Conservation (phyloP, 2,797 vertebrate species). For the Pseudochirops cupreus region DNA sequence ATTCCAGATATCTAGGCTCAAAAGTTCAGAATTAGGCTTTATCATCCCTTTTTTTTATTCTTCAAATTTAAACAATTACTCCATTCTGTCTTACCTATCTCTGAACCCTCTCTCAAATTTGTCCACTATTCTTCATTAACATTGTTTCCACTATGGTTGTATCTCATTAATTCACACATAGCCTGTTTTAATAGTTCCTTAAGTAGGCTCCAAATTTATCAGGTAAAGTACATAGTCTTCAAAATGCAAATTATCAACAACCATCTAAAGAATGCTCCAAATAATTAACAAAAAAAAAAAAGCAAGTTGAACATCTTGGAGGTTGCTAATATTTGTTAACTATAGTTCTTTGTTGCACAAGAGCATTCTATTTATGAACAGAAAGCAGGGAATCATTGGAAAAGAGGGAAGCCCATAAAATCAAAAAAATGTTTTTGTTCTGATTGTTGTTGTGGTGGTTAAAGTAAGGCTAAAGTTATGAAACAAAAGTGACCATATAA, state of each 20-base stretch:
- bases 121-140: background rate
- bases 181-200: background rate
- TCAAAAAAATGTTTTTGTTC: background rate
- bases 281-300: background rate
- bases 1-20: background rate
- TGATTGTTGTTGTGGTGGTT: too few species aligned
- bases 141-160: background rate
- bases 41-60: background rate
- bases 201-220: background rate
- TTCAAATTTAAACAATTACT: background rate
- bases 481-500: background rate
- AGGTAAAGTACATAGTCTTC: background rate
- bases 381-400: background rate
- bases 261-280: background rate
- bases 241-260: background rate
- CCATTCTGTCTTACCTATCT: background rate
- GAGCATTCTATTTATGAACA: background rate
- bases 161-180: background rate
- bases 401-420: background rate
- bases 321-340: background rate
- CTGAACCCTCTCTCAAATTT: background rate
- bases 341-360: background rate
- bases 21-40: background rate
- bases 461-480: background rate
- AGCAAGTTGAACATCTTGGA: background rate